These are phyloP conservation scores for Aphelenchoides avenae DNA, from an alignment of 1,140 invertebrate species.

Conservation along the genomic window DNA sequence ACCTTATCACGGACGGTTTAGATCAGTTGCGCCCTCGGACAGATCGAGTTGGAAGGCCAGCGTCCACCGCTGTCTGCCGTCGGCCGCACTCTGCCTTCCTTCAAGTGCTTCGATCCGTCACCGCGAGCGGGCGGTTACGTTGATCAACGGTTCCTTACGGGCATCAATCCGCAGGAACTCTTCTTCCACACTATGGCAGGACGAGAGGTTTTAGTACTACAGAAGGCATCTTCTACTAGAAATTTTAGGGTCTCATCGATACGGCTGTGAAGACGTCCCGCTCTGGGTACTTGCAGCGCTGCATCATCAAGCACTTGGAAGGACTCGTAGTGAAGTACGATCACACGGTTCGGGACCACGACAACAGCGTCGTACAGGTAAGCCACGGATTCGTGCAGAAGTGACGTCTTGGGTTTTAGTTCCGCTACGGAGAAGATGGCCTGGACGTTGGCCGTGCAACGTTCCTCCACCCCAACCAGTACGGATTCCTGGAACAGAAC, in stretches of 20 bases:
- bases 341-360: constrained; percentile 75
- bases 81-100: constrained; percentile 85
- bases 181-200: constrained; percentile 99
- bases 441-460: constrained; percentile 81
- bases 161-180: constrained; percentile 92
- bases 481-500: constrained; percentile 79
- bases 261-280: constrained; percentile 82
- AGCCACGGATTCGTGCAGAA: constrained; percentile 10
- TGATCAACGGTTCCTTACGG: constrained; percentile 89
- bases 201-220: constrained; percentile 70
- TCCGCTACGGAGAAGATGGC: constrained; percentile 95
- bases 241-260: constrained; percentile 67
- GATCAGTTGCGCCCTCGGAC: constrained; percentile 90
- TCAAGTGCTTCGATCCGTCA: constrained; percentile 79
- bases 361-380: constrained; percentile 84
- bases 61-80: constrained; percentile 88
- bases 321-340: constrained; percentile 73
- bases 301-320: constrained; percentile 95
- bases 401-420: constrained; percentile 62
- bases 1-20: constrained; percentile 68
- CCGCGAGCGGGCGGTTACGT: constrained; percentile 94
- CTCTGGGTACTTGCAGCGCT: constrained; percentile 94
- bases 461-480: constrained; percentile 74
- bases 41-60: constrained; percentile 97
- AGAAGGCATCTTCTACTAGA: not conserved